Evolutionary conservation across 2,888 invertebrate species (phyloP).

Genomic region (Endotricha flammealis): DNA sequence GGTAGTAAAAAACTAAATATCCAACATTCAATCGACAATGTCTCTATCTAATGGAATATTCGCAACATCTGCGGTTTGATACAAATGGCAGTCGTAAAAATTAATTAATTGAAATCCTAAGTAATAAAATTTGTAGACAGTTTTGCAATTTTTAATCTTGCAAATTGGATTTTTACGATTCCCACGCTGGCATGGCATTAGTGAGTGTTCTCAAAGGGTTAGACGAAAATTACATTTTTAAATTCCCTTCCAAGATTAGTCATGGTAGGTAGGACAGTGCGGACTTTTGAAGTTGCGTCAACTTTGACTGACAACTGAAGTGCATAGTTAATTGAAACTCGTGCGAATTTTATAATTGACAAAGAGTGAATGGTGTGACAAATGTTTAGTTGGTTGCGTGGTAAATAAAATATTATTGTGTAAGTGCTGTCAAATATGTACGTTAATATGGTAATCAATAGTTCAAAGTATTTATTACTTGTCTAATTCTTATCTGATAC

Average conservation of each 20-base stretch:
- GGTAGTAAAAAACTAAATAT: slow-evolving; percentile 55
- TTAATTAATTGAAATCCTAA: slow-evolving; percentile 22
- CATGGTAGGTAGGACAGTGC: slow-evolving; percentile 58
- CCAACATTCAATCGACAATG: slow-evolving; percentile 41
- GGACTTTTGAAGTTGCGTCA: slow-evolving; percentile 57
- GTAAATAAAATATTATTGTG: too few relatives aligned
- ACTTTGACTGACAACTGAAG: slow-evolving; percentile 64
- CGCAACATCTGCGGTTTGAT: slow-evolving; percentile 52
- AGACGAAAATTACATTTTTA: slow-evolving; percentile 62
- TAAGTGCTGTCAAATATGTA: too few relatives aligned
- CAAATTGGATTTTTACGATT: slow-evolving; percentile 27
- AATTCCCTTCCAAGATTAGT: slow-evolving; percentile 62
- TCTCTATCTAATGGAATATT: slow-evolving; percentile 38
- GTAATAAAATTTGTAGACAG: slow-evolving; percentile 19
- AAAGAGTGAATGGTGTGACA: slow-evolving; percentile 28
- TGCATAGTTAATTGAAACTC: slow-evolving; percentile 59
- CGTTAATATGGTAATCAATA: too few relatives aligned
- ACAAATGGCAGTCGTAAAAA: slow-evolving; percentile 25
- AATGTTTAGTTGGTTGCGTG: slow-evolving; percentile 10
- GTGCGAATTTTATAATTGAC: slow-evolving; percentile 54
- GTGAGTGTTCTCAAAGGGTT: slow-evolving; percentile 52
- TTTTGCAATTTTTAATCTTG: slow-evolving; percentile 5
- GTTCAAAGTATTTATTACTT: too few relatives aligned
- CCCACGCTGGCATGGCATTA: slow-evolving; percentile 43
- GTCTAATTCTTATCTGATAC: too few relatives aligned